Percentiles rank a stretch among this genome's conserved stretches.
Evolutionary conservation across 2,888 invertebrate genomes (phyloP).

Genomic region (Caenorhabditis becei): DNA sequence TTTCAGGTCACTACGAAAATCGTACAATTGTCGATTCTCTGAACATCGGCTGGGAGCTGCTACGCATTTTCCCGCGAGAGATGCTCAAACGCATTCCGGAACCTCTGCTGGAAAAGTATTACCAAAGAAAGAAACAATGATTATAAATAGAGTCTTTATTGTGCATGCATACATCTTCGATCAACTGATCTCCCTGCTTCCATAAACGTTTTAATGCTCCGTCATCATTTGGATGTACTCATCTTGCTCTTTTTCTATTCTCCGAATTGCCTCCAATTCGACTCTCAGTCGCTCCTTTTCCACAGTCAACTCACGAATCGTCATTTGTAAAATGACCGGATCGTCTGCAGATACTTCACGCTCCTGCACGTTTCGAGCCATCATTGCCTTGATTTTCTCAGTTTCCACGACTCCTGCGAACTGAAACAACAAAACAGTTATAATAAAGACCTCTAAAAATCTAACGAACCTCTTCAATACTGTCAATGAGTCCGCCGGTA

Average conservation of each 20-base stretch:
- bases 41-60: slow-evolving; percentile 98
- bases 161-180: slow-evolving; percentile 8
- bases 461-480: slow-evolving; percentile 51
- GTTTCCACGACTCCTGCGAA: slow-evolving; percentile 58
- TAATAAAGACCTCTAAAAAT: neutral
- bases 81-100: slow-evolving; percentile 99
- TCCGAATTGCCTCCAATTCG: slow-evolving; percentile 58
- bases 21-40: slow-evolving; percentile 98
- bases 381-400: slow-evolving; percentile 59
- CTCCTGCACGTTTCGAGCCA: slow-evolving; percentile 37
- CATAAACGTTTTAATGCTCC: slow-evolving; percentile 37
- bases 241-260: slow-evolving; percentile 61
- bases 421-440: slow-evolving; percentile 22
- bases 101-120: slow-evolving; percentile 94
- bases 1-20: slow-evolving; percentile 95
- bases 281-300: slow-evolving; percentile 57
- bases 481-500: slow-evolving; percentile 52
- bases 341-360: slow-evolving; percentile 39
- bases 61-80: slow-evolving; percentile 99
- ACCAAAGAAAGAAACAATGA: slow-evolving; percentile 85
- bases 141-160: slow-evolving; percentile 4
- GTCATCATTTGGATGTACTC: slow-evolving; percentile 57
- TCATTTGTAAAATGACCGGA: slow-evolving; percentile 56
- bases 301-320: slow-evolving; percentile 60
- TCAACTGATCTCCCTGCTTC: neutral